Conservation (phyloP, 2,113 vertebrate species). For the Ascaphus truei region DNA sequence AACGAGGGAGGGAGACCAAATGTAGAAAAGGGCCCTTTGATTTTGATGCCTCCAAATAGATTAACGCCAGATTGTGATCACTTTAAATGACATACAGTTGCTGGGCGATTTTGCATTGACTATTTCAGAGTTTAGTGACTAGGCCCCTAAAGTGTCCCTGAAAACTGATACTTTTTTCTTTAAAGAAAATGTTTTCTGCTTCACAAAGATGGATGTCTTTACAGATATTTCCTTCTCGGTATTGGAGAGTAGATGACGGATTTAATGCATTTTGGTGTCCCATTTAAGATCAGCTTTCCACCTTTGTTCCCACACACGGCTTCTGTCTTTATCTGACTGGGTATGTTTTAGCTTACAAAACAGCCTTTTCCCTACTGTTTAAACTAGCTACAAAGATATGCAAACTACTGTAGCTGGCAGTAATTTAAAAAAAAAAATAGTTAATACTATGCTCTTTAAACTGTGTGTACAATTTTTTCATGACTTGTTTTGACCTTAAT, state of each 20-base stretch:
- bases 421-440: no score
- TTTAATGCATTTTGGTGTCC: not conserved
- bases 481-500: not conserved
- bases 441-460: not conserved
- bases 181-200: not conserved
- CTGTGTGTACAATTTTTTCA: not conserved
- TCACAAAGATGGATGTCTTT: not conserved
- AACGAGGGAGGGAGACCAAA: no score
- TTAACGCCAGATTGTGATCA: no score
- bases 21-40: no score
- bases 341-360: not conserved
- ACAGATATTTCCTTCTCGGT: conserved; percentile 3
- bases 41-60: no score
- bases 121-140: no score
- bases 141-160: no score
- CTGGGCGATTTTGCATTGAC: no score
- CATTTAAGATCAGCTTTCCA: not conserved
- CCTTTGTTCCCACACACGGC: not conserved
- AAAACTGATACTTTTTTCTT: not conserved
- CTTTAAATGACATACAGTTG: no score
- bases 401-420: not conserved
- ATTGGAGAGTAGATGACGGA: not conserved
- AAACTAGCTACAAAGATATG: not conserved
- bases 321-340: not conserved
- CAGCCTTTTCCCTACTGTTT: not conserved